Conservation (phyloP, 2,113 vertebrate species). For the Crypturellus undulatus region DNA sequence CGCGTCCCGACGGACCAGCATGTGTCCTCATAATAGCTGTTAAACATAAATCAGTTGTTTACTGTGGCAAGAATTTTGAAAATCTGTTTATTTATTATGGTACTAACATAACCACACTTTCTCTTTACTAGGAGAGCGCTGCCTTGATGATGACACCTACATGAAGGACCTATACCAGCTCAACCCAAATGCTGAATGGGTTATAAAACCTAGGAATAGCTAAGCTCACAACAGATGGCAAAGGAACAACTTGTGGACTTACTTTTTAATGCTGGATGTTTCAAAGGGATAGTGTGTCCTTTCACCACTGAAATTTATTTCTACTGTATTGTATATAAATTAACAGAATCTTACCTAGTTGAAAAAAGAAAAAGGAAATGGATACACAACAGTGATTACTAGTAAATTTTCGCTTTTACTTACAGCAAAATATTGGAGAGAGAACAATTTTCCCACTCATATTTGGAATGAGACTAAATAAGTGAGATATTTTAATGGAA, state of each 20-base stretch:
- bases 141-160: slow-evolving; percentile 89
- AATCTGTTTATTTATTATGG: not conserved
- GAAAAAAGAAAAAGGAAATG: not conserved
- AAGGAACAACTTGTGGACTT: slow-evolving; percentile 13
- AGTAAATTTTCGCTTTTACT: not conserved
- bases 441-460: not conserved
- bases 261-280: not conserved
- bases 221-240: slow-evolving; percentile 19
- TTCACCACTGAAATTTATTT: not conserved
- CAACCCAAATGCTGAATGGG: slow-evolving; percentile 95
- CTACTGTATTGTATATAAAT: not conserved
- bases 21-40: not conserved
- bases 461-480: slow-evolving; percentile 1
- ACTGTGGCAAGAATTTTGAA: not conserved
- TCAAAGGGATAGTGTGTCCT: slow-evolving; percentile 20
- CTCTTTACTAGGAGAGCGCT: slow-evolving; percentile 87
- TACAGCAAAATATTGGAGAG: not conserved
- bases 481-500: slow-evolving; percentile 50
- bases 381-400: not conserved
- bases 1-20: not conserved
- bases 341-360: not conserved
- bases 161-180: slow-evolving; percentile 94
- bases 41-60: not conserved
- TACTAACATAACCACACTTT: not conserved
- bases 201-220: slow-evolving; percentile 85